phyloP scores from a whole-genome alignment of 2,797 vertebrate species.

The Loris lydekkerianus region DNA sequence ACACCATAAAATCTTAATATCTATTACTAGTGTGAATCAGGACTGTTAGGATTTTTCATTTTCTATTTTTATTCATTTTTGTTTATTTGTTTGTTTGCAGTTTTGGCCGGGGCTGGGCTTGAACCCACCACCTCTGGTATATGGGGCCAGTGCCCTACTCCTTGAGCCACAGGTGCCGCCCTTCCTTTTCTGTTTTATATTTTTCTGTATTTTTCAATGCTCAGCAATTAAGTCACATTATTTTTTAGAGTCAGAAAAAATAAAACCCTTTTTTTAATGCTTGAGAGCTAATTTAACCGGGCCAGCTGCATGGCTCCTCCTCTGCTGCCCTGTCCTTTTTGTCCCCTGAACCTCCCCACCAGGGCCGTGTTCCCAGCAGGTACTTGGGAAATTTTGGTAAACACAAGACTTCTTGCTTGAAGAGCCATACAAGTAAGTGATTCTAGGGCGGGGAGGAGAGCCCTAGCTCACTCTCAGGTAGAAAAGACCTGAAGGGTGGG shows the following conservation, averaged over 20 bases:
- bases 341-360: background rate
- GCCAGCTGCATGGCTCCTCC: background rate
- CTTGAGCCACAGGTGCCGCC: too few relatives aligned
- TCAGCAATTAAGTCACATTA: background rate
- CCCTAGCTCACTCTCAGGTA: background rate
- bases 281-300: background rate
- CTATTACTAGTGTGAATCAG: background rate
- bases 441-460: background rate
- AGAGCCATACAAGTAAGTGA: conserved; percentile 36
- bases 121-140: too few relatives aligned
- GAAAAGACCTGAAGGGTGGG: background rate
- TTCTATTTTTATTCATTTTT: background rate
- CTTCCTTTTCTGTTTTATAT: background rate
- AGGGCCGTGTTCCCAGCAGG: background rate
- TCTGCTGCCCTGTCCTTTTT: background rate
- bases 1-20: background rate
- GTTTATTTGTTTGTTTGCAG: too few relatives aligned
- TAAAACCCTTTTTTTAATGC: background rate
- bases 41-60: background rate
- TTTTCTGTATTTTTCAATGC: conserved; percentile 34
- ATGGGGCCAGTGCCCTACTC: too few relatives aligned
- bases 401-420: background rate
- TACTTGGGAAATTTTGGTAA: conserved; percentile 36
- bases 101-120: too few relatives aligned
- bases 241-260: background rate